phyloP scores from a whole-genome alignment of 2,113 vertebrate genomes.

The Prinia subflava region DNA sequence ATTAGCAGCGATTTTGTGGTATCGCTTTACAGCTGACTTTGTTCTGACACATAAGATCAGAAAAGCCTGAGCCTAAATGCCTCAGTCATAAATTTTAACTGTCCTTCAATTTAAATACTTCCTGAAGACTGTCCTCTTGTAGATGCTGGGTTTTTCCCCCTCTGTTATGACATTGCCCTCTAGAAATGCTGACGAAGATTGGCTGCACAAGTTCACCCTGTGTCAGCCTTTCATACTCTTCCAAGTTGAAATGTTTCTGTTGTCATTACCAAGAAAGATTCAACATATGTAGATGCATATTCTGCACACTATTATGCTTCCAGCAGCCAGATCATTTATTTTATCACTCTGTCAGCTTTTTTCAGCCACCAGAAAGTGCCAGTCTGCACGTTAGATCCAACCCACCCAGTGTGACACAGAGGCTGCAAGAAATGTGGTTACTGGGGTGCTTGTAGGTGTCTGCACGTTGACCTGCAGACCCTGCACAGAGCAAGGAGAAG shows the following conservation, averaged over 20 bases:
- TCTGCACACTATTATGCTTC: constrained; percentile 6
- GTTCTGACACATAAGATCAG: constrained; percentile 42
- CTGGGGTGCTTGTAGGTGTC: neutral
- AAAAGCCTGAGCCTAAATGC: constrained; percentile 11
- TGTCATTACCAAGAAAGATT: constrained; percentile 42
- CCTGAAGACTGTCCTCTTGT: constrained; percentile 22
- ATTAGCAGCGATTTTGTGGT: neutral
- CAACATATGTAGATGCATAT: constrained; percentile 49
- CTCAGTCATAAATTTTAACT: constrained; percentile 34
- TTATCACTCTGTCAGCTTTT: neutral
- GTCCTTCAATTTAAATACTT: constrained; percentile 45
- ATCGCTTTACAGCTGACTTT: neutral
- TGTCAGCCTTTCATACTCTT: constrained; percentile 34
- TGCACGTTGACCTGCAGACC: neutral
- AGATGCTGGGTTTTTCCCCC: neutral
- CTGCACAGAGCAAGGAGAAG: accelerated
- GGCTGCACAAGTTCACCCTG: neutral
- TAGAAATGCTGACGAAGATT: constrained; percentile 52
- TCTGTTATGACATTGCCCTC: constrained; percentile 23
- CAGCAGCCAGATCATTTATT: neutral
- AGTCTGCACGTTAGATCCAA: neutral
- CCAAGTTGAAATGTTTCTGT: constrained; percentile 19
- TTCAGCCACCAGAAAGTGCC: neutral
- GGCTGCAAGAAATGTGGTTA: neutral
- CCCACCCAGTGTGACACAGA: accelerated